Base-by-base conservation (phyloP, 2,888 invertebrate species). In the Maniola hyperantus region DNA sequence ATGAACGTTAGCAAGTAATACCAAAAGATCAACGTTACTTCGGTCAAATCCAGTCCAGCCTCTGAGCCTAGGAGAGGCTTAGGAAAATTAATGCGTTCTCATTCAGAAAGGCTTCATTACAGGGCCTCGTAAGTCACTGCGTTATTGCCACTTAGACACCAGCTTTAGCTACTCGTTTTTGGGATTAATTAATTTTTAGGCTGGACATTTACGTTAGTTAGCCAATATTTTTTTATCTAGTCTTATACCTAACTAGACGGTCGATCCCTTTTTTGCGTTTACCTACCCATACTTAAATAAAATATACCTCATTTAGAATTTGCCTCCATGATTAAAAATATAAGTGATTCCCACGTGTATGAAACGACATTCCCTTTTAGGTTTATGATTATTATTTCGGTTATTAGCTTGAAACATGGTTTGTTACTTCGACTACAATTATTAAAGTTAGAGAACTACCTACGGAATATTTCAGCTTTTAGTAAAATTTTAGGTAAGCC, bases 51-150 rank as follows among this genome's bases (percentile, higher is more conserved):
- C 53, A 53, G 33, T 33, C 26, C 53, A 53, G 53, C 53, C 53
- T 64, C 1, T 26, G 26, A 26, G 26, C 26, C 26, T 26, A 64
- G 8, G 36, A 57, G 44, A 15, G 67, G 44, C 63, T 59, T 59
- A n/a, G 18, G 39, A 53, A 64, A 54, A 64, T 64, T 26, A 67
- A 64, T 57, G 67, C 59, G 44, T 64, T 59, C 64, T 59, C 67
- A 64, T 67, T 67, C 64, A 64, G 36, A 11, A 33, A 8, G 53
- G 53, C 64, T 67, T 67, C 63, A 67, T 67, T 67, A 67, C 33
- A 64, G 26, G 64, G 53, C 13, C 34, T 33, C 57, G 39, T 42
- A 57, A 42, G 57, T 57, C 39, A 53, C 42, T 18, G 13, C 57
- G 36, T 57, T 57, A 57, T 57, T 57, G 57, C 57, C 39, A 20